Conservation (phyloP, 2,113 vertebrate species). For the Nipponia nippon region DNA sequence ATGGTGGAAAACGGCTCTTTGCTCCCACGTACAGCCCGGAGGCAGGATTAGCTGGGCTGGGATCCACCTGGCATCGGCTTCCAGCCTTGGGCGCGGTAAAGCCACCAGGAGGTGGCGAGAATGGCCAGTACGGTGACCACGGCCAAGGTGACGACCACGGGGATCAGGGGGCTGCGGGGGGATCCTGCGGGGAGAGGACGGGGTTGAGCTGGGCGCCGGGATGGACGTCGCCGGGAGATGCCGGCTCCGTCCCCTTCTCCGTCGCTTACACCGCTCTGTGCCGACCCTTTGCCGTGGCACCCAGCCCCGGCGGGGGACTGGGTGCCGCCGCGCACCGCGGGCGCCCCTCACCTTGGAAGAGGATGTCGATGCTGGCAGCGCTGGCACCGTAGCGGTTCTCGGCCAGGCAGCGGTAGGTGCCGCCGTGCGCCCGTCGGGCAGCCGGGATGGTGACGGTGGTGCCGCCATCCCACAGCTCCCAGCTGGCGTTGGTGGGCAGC, state of each 20-base stretch:
- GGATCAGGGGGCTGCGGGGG: background rate
- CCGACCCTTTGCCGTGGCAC: background rate
- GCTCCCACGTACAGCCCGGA: background rate
- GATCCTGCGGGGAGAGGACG: background rate
- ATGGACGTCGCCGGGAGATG: background rate
- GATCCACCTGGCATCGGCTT: background rate
- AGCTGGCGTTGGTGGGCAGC: background rate
- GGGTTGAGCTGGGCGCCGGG: background rate
- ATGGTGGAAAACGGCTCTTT: fast-evolving
- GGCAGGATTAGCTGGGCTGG: background rate
- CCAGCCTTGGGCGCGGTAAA: background rate
- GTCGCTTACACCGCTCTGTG: background rate
- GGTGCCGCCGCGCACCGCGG: background rate
- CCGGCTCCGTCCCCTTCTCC: background rate
- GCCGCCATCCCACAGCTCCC: background rate
- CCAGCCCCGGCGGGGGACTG: background rate
- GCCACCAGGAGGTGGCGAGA: background rate
- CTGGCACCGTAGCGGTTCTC: background rate
- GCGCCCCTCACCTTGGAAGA: background rate
- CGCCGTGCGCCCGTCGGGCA: background rate
- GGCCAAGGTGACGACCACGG: background rate
- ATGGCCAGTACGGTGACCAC: background rate
- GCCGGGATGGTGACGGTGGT: background rate
- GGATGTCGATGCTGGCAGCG: background rate
- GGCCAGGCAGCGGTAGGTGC: constrained; percentile 24